A percentile compares a stretch with the other conserved stretches of the same genome.
These are phyloP conservation scores for Lordiphosa clarofinis DNA, from an alignment of 1,140 invertebrate species.

Conservation along the genomic window DNA sequence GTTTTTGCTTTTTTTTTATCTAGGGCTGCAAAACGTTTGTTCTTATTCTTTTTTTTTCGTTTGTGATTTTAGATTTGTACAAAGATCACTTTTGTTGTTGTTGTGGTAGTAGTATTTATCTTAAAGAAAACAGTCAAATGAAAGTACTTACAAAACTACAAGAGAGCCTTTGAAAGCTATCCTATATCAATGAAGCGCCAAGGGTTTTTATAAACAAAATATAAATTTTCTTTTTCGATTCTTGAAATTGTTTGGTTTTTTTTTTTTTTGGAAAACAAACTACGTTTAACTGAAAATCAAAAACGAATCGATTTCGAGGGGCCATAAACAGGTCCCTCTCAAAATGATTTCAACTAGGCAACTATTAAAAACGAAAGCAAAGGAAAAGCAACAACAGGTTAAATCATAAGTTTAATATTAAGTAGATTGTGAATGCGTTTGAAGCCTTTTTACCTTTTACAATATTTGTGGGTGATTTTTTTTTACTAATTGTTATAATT, in stretches of 20 bases:
- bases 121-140: conserved; percentile 76
- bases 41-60: conserved; percentile 8
- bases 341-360: conserved; percentile 30
- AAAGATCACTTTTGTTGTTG: conserved; percentile 28
- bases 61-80: conserved; percentile 21
- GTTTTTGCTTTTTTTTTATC: conserved; percentile 23
- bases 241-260: conserved; percentile 39
- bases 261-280: conserved; percentile 26
- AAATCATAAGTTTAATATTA: conserved; percentile 33
- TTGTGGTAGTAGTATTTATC: conserved; percentile 40
- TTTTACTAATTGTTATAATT: conserved; percentile 44
- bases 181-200: conserved; percentile 80
- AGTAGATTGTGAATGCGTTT: conserved; percentile 69
- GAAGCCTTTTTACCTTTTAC: conserved; percentile 74
- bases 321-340: conserved; percentile 16
- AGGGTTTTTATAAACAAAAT: conserved; percentile 79
- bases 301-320: conserved; percentile 11
- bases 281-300: conserved; percentile 39
- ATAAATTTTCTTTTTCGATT: conserved; percentile 73
- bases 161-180: conserved; percentile 80
- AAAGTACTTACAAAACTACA: conserved; percentile 80
- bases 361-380: conserved; percentile 33
- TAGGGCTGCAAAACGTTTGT: conserved; percentile 27
- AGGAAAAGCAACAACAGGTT: not conserved
- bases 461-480: conserved; percentile 72